These are phyloP conservation scores for Melieria picta DNA, from an alignment of 2,888 invertebrate species.

Conservation along the genomic window DNA sequence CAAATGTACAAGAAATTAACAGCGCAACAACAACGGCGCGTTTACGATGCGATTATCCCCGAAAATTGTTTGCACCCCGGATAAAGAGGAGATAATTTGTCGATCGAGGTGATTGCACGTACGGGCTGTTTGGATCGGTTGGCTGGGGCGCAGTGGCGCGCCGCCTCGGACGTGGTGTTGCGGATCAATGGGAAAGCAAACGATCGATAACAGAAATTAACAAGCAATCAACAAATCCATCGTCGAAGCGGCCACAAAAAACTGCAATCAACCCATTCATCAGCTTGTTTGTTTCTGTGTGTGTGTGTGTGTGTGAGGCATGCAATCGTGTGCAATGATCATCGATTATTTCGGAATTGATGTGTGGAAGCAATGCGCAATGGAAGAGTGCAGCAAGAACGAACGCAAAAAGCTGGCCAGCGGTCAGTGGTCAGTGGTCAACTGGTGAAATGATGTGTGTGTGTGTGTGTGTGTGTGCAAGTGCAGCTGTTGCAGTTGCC, in stretches of 20 bases:
- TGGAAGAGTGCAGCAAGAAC: constrained; percentile 34
- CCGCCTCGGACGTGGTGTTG: not conserved
- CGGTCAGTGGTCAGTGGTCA: constrained; percentile 3
- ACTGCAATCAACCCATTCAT: not conserved
- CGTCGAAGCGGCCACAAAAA: constrained; percentile 31
- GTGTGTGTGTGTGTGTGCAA: not conserved
- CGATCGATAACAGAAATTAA: constrained; percentile 60
- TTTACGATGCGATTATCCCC: constrained; percentile 41
- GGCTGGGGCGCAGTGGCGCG: too few species aligned
- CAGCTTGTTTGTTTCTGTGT: not conserved
- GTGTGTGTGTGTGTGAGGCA: not conserved
- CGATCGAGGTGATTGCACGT: constrained; percentile 40
- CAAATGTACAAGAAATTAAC: too few species aligned
- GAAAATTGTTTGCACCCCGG: constrained; percentile 39
- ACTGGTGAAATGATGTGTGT: not conserved
- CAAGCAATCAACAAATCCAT: constrained; percentile 60
- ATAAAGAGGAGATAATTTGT: constrained; percentile 58
- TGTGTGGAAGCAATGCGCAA: constrained; percentile 42
- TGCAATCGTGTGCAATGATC: constrained; percentile 34
- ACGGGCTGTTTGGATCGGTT: not conserved
- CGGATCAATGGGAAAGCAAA: constrained; percentile 21
- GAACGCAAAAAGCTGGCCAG: constrained; percentile 13
- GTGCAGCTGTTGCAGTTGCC: constrained; percentile 26
- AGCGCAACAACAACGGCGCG: constrained; percentile 23
- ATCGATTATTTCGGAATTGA: constrained; percentile 55